Evolutionary conservation across 2,113 vertebrate species (phyloP).

Genomic region (Monarcha castaneiventris): DNA sequence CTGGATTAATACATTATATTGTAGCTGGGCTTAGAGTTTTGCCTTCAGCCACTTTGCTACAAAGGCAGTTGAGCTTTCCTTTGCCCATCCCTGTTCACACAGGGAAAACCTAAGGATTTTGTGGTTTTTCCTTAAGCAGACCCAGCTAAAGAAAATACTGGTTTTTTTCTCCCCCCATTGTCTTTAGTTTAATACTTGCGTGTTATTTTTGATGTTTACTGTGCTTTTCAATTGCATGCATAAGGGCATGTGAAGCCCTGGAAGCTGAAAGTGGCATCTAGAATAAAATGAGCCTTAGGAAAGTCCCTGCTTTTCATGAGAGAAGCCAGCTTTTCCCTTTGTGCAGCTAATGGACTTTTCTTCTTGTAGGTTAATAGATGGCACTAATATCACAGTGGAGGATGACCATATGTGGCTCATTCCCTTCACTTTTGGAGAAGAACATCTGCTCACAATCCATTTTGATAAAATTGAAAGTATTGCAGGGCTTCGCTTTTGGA

Average conservation of each 20-base stretch:
- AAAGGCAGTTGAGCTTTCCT: not conserved
- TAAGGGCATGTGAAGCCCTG: not conserved
- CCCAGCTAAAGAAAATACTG: not conserved
- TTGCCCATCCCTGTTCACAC: not conserved
- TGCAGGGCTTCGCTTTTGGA: constrained; percentile 93
- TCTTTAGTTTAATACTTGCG: not conserved
- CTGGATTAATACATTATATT: not conserved
- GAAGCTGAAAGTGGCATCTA: not conserved
- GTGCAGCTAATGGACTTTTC: constrained; percentile 40
- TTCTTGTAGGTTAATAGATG: constrained; percentile 85
- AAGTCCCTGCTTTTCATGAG: not conserved
- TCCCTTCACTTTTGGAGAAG: constrained; percentile 84
- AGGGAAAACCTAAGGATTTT: not conserved
- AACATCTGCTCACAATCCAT: constrained; percentile 82
- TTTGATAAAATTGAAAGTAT: constrained; percentile 83
- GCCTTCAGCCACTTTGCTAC: not conserved
- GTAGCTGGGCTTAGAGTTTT: not conserved
- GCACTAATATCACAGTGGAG: constrained; percentile 90
- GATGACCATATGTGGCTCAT: constrained; percentile 97
- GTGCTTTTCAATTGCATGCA: not conserved
- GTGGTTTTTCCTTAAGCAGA: not conserved
- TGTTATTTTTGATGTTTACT: not conserved
- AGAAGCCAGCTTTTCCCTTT: not conserved
- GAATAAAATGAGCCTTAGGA: not conserved
- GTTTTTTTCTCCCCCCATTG: not conserved